Base-by-base conservation (phyloP, 2,113 vertebrate species). In the Halichoerus grypus region DNA sequence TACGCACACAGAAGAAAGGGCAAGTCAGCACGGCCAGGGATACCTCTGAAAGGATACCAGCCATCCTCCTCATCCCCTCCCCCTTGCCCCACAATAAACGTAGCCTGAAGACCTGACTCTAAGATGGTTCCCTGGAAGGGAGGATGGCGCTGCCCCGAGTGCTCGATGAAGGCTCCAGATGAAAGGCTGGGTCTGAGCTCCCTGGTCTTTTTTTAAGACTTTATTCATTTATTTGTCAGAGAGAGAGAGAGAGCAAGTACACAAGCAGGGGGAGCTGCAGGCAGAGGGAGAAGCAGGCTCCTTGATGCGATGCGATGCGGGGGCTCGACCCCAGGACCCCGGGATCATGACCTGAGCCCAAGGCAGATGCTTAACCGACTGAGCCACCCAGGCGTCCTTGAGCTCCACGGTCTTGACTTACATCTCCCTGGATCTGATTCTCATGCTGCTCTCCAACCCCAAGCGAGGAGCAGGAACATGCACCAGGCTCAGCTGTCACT, bases 1-100 rank as follows among this genome's bases (percentile, higher is more conserved):
- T 99, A 93, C 0, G n/a, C 46, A 94, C 82, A 95, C 72, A 95
- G 91, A 97, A 1, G 53, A 97, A 31, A 97, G 57, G 61, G 69
- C 77, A 97, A 95, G 69, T 98, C 76, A 98, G 88, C 15, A 96
- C 4, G 42, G 42, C 9, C 46, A 51, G 61, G 39, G 39, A 71
- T 31, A 90, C 33, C 65, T n/a, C 26, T 24, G 53, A 95, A 89
- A 26, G 63, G 65, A 86, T 22, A 81, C 42, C 51, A 84, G 67
- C 51, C 65, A 91, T 51, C 69, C 14, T 81, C 39, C 31, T n/a
- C 33, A 42, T 33, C 49, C 12, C 28, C 18, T 14, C 15, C 19
- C 10, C 5, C 16, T 19, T 55, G 14, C 24, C 72, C 57, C 31
- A 80, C 8, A 7, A 42, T 53, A 71, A 79, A 55, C 28, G 71